These are phyloP conservation scores for Picathartes gymnocephalus DNA, from an alignment of 2,113 vertebrate genomes.

Conservation along the genomic window DNA sequence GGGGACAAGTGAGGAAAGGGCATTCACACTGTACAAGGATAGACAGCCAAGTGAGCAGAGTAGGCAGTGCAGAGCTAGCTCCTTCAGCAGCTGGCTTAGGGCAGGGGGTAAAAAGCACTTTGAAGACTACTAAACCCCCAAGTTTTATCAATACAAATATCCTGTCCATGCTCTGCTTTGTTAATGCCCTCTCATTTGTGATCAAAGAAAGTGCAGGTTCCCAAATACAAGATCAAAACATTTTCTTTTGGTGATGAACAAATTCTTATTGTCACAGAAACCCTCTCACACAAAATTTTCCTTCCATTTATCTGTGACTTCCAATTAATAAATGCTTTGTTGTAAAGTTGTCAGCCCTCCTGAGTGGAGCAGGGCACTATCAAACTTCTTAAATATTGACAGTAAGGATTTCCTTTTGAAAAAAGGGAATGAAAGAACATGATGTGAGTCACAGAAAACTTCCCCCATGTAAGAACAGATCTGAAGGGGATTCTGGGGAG, in stretches of 20 bases:
- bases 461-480: background rate
- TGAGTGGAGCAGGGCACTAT: background rate
- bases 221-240: fast-evolving
- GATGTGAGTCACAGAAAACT: background rate
- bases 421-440: background rate
- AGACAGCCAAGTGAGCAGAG: background rate
- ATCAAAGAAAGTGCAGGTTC: background rate
- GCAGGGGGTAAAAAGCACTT: background rate
- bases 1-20: background rate
- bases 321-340: background rate
- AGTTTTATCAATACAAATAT: background rate
- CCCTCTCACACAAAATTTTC: background rate
- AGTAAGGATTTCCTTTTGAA: background rate
- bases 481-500: background rate
- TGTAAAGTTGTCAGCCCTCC: background rate
- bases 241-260: background rate
- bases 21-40: background rate
- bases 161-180: background rate
- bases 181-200: background rate
- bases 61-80: background rate
- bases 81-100: background rate
- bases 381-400: background rate
- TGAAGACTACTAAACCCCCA: background rate
- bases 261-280: background rate
- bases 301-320: background rate